These are phyloP conservation scores for Hyles lineata DNA, from an alignment of 2,888 invertebrate species.

Conservation along the genomic window DNA sequence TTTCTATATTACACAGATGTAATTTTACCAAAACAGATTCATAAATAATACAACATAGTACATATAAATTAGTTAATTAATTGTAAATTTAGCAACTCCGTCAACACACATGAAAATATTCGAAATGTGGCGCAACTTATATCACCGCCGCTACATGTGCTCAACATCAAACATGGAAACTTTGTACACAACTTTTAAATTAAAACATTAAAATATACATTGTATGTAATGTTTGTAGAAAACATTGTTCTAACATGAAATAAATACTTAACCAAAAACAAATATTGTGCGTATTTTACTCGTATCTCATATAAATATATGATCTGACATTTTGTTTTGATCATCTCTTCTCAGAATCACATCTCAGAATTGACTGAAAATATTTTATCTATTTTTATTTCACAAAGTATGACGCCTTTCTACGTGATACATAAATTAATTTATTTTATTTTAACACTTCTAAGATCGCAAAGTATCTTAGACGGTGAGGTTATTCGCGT, in stretches of 20 bases:
- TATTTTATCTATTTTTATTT: background rate
- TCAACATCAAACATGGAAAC: background rate
- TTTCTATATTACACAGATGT: too few relatives aligned
- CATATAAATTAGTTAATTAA: too few relatives aligned
- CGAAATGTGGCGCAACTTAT: background rate
- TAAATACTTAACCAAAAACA: background rate
- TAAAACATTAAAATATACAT: background rate
- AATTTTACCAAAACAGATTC: too few relatives aligned
- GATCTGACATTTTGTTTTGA: background rate
- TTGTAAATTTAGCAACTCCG: background rate
- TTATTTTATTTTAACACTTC: background rate
- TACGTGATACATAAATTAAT: background rate
- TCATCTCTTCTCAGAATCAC: too few relatives aligned
- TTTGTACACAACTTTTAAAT: background rate
- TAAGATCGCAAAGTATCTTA: slow-evolving; percentile 9
- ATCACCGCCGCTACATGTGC: background rate
- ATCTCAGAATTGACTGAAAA: background rate
- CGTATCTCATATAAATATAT: background rate
- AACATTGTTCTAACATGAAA: background rate
- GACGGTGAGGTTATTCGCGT: background rate
- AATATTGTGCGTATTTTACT: background rate
- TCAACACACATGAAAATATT: background rate
- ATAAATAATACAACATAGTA: too few relatives aligned
- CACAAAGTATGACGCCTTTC: background rate
- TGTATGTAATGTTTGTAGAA: background rate